These are phyloP conservation scores for Aurelia sp. DNA, from an alignment of 30 jellyfish, hydroid and myxozoan species.

Conservation along the genomic window DNA sequence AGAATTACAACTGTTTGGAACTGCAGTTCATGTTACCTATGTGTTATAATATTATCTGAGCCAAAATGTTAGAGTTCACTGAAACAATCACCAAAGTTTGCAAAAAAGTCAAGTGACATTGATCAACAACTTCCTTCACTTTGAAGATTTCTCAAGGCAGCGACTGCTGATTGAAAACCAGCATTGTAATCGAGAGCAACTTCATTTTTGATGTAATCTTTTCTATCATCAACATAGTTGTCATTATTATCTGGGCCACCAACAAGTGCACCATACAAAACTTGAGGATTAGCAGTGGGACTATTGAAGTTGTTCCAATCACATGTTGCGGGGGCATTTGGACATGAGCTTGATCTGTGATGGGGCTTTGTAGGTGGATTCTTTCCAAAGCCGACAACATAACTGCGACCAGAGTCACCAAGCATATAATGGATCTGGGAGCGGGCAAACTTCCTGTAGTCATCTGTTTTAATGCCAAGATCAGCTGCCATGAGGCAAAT, in stretches of 20 bases:
- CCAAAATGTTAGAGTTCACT: background rate
- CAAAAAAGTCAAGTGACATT: background rate
- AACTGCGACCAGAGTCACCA: constrained; percentile 80
- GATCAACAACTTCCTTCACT: constrained; percentile 21
- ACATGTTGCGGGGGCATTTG: constrained; percentile 66
- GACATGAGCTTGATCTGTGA: constrained; percentile 75
- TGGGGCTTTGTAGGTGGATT: constrained; percentile 81
- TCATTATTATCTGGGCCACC: constrained; percentile 80
- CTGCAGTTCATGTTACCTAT: too few species aligned
- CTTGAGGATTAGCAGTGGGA: constrained; percentile 58
- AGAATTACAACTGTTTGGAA: too few species aligned
- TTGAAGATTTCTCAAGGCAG: constrained; percentile 62
- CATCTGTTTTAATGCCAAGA: constrained; percentile 25
- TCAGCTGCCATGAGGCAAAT: constrained; percentile 65
- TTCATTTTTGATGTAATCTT: constrained; percentile 75
- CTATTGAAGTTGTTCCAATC: constrained; percentile 44
- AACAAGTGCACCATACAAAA: constrained; percentile 81
- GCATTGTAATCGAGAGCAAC: constrained; percentile 80
- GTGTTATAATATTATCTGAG: too few species aligned
- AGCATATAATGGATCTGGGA: constrained; percentile 70
- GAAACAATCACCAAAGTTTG: background rate
- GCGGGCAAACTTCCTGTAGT: constrained; percentile 61
- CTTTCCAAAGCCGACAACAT: constrained; percentile 79
- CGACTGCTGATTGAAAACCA: constrained; percentile 84
- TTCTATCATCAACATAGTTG: constrained; percentile 52